Evolutionary conservation across 2,888 invertebrate species (phyloP).

Genomic region (Tenodera sinensis): DNA sequence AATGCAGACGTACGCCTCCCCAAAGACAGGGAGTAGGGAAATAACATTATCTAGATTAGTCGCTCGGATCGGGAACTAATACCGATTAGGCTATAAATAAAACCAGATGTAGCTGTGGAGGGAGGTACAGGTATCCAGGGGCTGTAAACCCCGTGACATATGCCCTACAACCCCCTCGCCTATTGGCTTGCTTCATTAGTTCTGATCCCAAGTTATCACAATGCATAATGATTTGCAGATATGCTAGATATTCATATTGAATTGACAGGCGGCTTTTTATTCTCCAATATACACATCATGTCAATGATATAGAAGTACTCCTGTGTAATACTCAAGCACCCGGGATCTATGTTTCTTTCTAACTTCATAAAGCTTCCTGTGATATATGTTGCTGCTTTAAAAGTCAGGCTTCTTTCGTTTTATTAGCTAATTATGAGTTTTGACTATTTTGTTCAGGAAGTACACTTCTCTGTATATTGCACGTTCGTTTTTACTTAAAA

Average conservation of each 20-base stretch:
- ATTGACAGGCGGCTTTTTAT: background rate
- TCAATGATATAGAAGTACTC: too few species aligned
- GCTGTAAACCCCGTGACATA: background rate
- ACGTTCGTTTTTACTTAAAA: too few species aligned
- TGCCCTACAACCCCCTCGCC: background rate
- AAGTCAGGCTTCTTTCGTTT: too few species aligned
- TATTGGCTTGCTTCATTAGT: background rate
- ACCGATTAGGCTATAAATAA: background rate
- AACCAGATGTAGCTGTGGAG: background rate
- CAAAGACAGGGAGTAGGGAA: background rate
- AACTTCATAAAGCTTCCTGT: too few species aligned
- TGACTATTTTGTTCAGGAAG: too few species aligned
- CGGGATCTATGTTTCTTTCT: too few species aligned
- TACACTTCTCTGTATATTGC: too few species aligned
- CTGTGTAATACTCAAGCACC: too few species aligned
- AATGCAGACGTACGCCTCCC: background rate
- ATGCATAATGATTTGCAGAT: background rate
- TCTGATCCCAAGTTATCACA: background rate
- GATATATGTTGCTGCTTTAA: too few species aligned
- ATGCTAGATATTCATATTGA: background rate
- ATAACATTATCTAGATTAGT: conserved; percentile 1
- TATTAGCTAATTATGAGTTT: too few species aligned
- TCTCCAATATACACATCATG: too few species aligned
- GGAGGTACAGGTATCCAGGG: background rate
- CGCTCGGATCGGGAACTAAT: background rate